phyloP scores from a whole-genome alignment of 2,113 vertebrate genomes.

The Solenodon paradoxus region DNA sequence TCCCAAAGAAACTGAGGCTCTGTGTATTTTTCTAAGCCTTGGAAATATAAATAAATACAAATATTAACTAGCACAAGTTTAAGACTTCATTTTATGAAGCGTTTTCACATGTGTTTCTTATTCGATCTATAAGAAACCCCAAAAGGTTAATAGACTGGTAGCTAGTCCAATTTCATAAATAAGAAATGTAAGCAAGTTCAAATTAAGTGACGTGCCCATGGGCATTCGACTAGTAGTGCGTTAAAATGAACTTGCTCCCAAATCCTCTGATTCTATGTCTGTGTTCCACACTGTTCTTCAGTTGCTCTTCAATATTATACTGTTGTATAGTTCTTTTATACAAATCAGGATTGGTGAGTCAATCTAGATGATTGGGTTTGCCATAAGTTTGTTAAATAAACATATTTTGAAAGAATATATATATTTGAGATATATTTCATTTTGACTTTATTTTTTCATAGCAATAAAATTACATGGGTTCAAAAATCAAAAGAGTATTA shows the following conservation, averaged over 20 bases:
- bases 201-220: not conserved
- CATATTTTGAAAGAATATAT: not conserved
- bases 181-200: not conserved
- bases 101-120: not conserved
- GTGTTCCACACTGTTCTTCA: not conserved
- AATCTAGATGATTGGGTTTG: not conserved
- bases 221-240: not conserved
- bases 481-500: slow-evolving; percentile 10
- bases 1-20: not conserved
- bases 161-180: not conserved
- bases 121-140: not conserved
- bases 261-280: not conserved
- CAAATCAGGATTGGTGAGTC: not conserved
- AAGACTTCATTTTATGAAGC: not conserved
- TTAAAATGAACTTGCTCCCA: not conserved
- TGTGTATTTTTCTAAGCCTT: not conserved
- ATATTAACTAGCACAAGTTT: not conserved
- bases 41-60: not conserved
- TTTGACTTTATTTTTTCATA: not conserved
- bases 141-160: not conserved
- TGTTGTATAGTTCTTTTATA: not conserved
- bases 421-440: not conserved
- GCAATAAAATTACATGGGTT: not conserved
- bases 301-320: not conserved
- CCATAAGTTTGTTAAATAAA: not conserved